Evolutionary conservation across 2,888 invertebrate species (phyloP), one percentile per base, ranked within the genome.

Genomic region (Leucophenga montana): DNA sequence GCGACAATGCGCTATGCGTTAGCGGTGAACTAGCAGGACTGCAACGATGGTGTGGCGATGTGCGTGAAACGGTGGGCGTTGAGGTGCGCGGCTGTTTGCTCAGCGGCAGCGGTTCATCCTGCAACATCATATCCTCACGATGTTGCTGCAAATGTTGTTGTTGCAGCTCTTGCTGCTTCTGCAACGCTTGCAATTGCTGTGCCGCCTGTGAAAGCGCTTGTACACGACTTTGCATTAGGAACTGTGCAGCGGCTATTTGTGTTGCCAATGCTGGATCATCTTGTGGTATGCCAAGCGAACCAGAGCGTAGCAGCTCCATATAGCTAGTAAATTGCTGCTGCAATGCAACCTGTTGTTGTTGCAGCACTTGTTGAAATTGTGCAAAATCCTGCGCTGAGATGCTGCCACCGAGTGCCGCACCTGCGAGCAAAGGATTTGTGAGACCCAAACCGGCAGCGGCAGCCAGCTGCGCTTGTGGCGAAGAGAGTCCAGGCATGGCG

Each of bases 181-280:
- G 95, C 71, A 95, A 90, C 77, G 94, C 94, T 83, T 95, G 95
- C 75, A 95, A 89, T 87, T 95, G 95, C 85, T 95, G 95, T 44
- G 95, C 94, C 50, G 95, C 95, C 88, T 95, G 95, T 50, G 94
- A 94, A 78, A 95, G 92, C 9, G 94, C 94, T 86, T 95, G 95
- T 87, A 87, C 72, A 74, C 85, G 94, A 88, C 94, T 94, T 86
- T 95, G 94, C 71, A 95, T 89, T 85, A 94, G 93, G 85, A 94
- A 93, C 87, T 94, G 94, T 39, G 94, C 92, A 75, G 88, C 83
- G 0, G 93, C 88, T 64, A 87, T 80, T 71, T 89, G 88, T 0
- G 87, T 77, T 13, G 84, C 78, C 48, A 87, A 76, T 1, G 83
- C 78, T 0, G 89, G 86, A 75, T 88, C 88, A 44, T 89, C 88